phyloP scores from a whole-genome alignment of 2,888 invertebrate species.

The Habroteleia sp. region DNA sequence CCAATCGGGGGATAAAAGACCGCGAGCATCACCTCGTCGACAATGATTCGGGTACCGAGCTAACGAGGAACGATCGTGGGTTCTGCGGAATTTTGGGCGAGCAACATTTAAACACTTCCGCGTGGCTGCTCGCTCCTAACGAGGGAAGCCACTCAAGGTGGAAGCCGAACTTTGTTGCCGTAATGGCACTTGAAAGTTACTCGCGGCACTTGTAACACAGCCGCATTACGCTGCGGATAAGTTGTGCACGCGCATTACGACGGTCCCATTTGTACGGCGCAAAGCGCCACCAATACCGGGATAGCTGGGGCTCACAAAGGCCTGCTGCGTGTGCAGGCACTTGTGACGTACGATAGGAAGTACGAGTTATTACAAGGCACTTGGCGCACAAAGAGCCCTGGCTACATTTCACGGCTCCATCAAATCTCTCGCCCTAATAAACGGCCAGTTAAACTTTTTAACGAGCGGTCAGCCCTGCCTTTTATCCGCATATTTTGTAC shows the following conservation, averaged over 20 bases:
- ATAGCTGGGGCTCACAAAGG: conserved; percentile 44
- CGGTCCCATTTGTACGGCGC: conserved; percentile 42
- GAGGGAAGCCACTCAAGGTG: conserved; percentile 58
- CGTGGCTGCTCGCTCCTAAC: conserved; percentile 60
- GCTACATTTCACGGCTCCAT: conserved; percentile 66
- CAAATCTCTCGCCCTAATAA: conserved; percentile 69
- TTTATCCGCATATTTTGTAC: conserved; percentile 60
- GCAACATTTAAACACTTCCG: conserved; percentile 64
- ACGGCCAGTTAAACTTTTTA: conserved; percentile 76
- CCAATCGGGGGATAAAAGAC: conserved; percentile 7
- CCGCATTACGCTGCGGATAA: conserved; percentile 66
- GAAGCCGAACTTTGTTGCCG: conserved; percentile 62
- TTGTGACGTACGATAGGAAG: conserved; percentile 41
- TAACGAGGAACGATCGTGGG: background rate
- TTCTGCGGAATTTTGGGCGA: conserved; percentile 2
- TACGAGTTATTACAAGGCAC: conserved; percentile 64
- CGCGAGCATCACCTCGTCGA: background rate
- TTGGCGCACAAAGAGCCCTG: conserved; percentile 59
- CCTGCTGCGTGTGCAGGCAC: conserved; percentile 39
- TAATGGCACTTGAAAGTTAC: conserved; percentile 75
- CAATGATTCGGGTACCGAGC: conserved; percentile 7
- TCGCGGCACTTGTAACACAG: conserved; percentile 73
- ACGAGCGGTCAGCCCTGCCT: conserved; percentile 74
- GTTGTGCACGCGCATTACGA: conserved; percentile 54
- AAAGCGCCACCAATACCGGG: conserved; percentile 50